Evolutionary conservation across 2,797 vertebrate genomes (phyloP).

Genomic region (Atherinosoma microstoma): DNA sequence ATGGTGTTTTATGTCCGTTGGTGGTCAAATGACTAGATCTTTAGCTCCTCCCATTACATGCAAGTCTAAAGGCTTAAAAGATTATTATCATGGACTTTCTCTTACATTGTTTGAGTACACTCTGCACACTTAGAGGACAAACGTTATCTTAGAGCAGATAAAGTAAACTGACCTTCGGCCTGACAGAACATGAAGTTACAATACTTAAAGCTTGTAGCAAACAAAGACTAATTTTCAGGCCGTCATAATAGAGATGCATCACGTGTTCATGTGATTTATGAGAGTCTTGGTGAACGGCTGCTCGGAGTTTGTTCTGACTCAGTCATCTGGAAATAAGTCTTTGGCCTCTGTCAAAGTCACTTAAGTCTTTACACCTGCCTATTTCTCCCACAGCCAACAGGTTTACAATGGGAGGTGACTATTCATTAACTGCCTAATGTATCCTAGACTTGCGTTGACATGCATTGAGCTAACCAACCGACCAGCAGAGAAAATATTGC

Average conservation of each 20-base stretch:
- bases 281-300: slow-evolving; percentile 11
- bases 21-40: background rate
- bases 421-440: slow-evolving; percentile 1
- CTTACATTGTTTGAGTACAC: slow-evolving; percentile 36
- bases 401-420: slow-evolving; percentile 4
- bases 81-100: slow-evolving; percentile 29
- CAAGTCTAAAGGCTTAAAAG: background rate
- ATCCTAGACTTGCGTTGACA: background rate
- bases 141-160: slow-evolving; percentile 48
- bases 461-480: slow-evolving; percentile 1
- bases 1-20: background rate
- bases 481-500: background rate
- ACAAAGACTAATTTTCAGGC: slow-evolving; percentile 3
- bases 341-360: slow-evolving; percentile 17
- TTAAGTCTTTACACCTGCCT: slow-evolving; percentile 23
- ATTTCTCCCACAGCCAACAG: slow-evolving; percentile 7
- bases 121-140: background rate
- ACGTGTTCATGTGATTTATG: slow-evolving; percentile 19
- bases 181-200: slow-evolving; percentile 31
- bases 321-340: slow-evolving; percentile 22
- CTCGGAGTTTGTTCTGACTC: slow-evolving; percentile 25
- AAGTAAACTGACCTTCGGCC: slow-evolving; percentile 46
- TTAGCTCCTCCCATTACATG: slow-evolving; percentile 1
- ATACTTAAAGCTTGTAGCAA: background rate
- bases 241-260: background rate